Conservation (phyloP, 2,888 invertebrate species). For the Metallyticus violacea region DNA sequence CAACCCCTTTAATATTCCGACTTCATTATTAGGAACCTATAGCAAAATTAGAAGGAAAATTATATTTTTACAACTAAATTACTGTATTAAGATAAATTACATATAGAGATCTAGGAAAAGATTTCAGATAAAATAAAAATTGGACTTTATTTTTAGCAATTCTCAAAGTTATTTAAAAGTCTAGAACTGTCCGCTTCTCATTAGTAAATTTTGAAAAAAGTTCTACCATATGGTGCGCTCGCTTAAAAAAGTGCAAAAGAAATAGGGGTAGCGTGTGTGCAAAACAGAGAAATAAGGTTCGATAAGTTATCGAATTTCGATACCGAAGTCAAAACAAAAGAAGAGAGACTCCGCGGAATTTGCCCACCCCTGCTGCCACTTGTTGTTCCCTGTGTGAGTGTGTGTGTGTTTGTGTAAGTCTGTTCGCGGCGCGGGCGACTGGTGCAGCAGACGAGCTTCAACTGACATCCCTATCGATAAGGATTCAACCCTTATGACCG, state of each 20-base stretch:
- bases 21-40: neutral
- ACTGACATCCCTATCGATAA: slow-evolving; percentile 6
- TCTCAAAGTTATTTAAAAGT: too few relatives aligned
- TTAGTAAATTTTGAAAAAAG: too few relatives aligned
- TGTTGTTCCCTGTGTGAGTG: neutral
- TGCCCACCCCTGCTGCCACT: neutral
- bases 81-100: neutral
- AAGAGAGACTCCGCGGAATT: neutral
- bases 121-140: too few relatives aligned
- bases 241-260: neutral
- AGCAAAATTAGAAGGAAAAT: neutral
- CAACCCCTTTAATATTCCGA: neutral
- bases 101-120: neutral
- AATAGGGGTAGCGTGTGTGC: neutral
- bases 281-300: neutral
- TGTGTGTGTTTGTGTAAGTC: neutral
- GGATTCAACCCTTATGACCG: slow-evolving; percentile 15
- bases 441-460: neutral
- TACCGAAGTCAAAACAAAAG: neutral
- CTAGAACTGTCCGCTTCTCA: too few relatives aligned
- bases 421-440: neutral
- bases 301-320: neutral
- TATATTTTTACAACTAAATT: neutral
- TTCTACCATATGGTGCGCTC: neutral
- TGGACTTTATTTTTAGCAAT: too few relatives aligned